Base-by-base conservation (phyloP, 2,888 invertebrate species). In the Melikaiella ostensackeni region DNA sequence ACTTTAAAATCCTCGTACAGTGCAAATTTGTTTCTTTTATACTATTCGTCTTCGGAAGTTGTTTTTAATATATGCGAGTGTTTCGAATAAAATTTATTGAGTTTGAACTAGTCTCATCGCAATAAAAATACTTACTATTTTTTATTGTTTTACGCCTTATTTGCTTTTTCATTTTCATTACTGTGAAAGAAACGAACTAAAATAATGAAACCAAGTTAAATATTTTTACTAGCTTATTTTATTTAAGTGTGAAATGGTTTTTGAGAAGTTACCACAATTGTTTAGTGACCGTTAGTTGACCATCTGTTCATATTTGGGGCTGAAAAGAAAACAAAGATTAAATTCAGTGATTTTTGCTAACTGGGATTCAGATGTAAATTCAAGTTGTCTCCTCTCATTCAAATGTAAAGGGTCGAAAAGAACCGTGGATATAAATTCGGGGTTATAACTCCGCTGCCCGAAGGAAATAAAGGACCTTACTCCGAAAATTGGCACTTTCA, bases 61-160 rank as follows among this genome's bases (percentile, higher is more conserved):
- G 21, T 24, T 24, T 21, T 33, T 64, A 21, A 42, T 24, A 11
- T 16, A 42, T 66, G 42, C 24, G 27, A 6, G 16, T 66, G 3
- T 66, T 46, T 66, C 42, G 42, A 42, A 66, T 66, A 19, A 30
- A 66, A 66, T 42, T 46, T 1, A 27, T 66, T 21, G 2, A 35
- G 63, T 63, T 63, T 63, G 4, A 21, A 21, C 21, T 11, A 1
- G 27, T 46, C 24, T 19, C 16, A 16, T 42, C 4, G 3, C 5
- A 9, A 30, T 11, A 46, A 46, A 46, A 42, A 16, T 19, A 66
- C 27, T 30, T 1, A 11, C 9, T 27, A 42, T 2, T 66, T 50
- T 50, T n/a, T n/a, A 50, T 38, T 38, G 13, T 13, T 38, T 38
- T 13, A 38, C 38, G 2, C 11, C 0, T 42, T 4, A 16, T 42